A percentile compares a stretch with the other conserved stretches of the same genome.
These are phyloP conservation scores for Andrena flavipes DNA, from an alignment of 2,888 invertebrate species.

Conservation along the genomic window DNA sequence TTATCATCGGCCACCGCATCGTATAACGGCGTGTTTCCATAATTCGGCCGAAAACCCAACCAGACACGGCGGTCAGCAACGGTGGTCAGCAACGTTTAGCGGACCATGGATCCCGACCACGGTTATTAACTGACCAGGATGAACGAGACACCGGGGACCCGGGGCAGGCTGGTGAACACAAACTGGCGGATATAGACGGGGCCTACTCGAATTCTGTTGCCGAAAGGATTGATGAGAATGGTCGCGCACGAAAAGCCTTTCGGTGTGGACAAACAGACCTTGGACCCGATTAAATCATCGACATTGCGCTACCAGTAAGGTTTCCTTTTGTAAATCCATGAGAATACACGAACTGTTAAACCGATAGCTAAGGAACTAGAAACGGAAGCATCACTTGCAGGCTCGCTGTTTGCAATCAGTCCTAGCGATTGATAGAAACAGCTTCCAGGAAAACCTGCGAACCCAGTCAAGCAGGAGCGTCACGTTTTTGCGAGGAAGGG, in stretches of 20 bases:
- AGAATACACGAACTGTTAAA: not conserved
- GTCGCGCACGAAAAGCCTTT: slow-evolving; percentile 56
- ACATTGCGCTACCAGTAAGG: slow-evolving; percentile 5
- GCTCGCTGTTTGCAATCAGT: too few species aligned
- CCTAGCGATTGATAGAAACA: too few species aligned
- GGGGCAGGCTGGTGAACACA: slow-evolving; percentile 55
- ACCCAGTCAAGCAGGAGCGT: not conserved
- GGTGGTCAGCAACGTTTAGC: slow-evolving; percentile 55
- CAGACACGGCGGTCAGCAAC: slow-evolving; percentile 68
- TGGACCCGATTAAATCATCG: slow-evolving; percentile 65
- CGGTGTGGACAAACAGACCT: slow-evolving; percentile 56
- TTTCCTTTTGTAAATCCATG: not conserved
- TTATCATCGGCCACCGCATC: slow-evolving; percentile 70
- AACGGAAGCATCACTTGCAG: too few species aligned
- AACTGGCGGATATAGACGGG: slow-evolving; percentile 54
- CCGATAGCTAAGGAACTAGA: too few species aligned
- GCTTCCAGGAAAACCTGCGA: too few species aligned
- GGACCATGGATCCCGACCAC: slow-evolving; percentile 67
- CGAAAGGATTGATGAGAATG: slow-evolving; percentile 75
- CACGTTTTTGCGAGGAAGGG: not conserved
- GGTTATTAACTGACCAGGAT: slow-evolving; percentile 83
- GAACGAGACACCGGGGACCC: slow-evolving; percentile 83
- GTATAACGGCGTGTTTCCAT: slow-evolving; percentile 82
- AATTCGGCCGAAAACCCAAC: slow-evolving; percentile 76
- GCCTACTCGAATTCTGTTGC: slow-evolving; percentile 67